Percentiles rank a stretch among this genome's conserved stretches.
phyloP scores from a whole-genome alignment of 2,113 vertebrate species.

The Ictidomys tridecemlineatus region DNA sequence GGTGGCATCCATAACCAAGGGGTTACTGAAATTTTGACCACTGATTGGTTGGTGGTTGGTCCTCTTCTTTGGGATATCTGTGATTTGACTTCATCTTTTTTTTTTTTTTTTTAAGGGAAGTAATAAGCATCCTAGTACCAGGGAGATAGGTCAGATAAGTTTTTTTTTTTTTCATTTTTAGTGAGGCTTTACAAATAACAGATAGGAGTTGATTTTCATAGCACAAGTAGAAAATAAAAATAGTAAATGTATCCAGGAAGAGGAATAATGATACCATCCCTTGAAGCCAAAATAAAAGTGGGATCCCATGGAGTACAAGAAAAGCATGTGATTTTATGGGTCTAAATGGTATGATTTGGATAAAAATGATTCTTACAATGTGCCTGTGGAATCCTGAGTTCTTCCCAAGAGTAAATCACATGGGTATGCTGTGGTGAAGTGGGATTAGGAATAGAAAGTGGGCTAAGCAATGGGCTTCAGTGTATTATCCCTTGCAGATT shows the following conservation, averaged over 20 bases:
- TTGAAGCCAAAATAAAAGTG: not conserved
- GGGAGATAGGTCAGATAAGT: not conserved
- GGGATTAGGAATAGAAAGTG: not conserved
- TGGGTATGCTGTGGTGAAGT: not conserved
- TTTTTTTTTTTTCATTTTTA: conserved; percentile 71
- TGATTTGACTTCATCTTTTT: conserved; percentile 24
- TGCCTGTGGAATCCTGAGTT: not conserved
- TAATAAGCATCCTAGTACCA: conserved; percentile 52
- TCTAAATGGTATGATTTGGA: conserved; percentile 14
- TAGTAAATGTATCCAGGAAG: not conserved
- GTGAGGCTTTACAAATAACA: conserved; percentile 52
- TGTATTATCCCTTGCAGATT: not conserved
- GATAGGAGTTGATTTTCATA: conserved; percentile 39
- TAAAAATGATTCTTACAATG: not conserved
- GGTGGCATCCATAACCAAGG: not conserved
- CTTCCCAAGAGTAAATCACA: not conserved
- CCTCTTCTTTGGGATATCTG: conserved; percentile 41
- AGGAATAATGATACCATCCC: not conserved
- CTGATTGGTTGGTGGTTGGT: too few species aligned
- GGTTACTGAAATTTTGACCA: not conserved
- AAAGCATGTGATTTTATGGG: not conserved
- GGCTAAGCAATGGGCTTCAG: not conserved
- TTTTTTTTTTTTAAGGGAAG: not conserved
- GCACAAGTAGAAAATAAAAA: conserved; percentile 43
- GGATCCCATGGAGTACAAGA: not conserved